Evolutionary conservation across 2,113 vertebrate genomes (phyloP).

Genomic region (Elanoides forficatus): DNA sequence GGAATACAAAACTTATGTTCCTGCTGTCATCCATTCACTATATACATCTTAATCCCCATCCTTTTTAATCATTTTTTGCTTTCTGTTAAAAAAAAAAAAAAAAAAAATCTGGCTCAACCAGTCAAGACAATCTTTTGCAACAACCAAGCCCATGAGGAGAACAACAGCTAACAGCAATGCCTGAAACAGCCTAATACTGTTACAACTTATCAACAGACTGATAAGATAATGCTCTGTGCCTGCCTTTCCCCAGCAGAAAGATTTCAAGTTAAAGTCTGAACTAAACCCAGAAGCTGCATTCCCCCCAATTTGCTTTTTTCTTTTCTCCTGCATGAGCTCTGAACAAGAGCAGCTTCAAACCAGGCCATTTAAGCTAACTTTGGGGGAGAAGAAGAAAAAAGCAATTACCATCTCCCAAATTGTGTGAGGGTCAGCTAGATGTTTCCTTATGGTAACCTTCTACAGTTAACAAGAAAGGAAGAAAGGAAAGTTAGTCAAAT

Average conservation of each 20-base stretch:
- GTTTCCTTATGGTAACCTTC: not conserved
- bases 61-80: not conserved
- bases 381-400: not conserved
- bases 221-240: constrained; percentile 47
- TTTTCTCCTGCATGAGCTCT: not conserved
- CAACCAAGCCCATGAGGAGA: constrained; percentile 14
- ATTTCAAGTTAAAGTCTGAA: constrained; percentile 35
- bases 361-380: not conserved
- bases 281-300: constrained; percentile 3
- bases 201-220: constrained; percentile 40
- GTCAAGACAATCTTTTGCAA: constrained; percentile 53
- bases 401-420: not conserved
- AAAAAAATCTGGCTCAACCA: not conserved
- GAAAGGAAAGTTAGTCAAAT: not conserved
- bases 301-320: not conserved
- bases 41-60: not conserved
- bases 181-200: constrained; percentile 34
- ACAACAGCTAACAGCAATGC: constrained; percentile 30
- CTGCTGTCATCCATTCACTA: not conserved
- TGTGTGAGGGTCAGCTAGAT: not conserved
- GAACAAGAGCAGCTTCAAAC: not conserved
- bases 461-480: not conserved
- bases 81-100: not conserved
- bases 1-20: not conserved
- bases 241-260: constrained; percentile 40